These are phyloP conservation scores for Ommatoiulus sabulosus DNA, from an alignment of 2,888 invertebrate genomes.

Conservation along the genomic window DNA sequence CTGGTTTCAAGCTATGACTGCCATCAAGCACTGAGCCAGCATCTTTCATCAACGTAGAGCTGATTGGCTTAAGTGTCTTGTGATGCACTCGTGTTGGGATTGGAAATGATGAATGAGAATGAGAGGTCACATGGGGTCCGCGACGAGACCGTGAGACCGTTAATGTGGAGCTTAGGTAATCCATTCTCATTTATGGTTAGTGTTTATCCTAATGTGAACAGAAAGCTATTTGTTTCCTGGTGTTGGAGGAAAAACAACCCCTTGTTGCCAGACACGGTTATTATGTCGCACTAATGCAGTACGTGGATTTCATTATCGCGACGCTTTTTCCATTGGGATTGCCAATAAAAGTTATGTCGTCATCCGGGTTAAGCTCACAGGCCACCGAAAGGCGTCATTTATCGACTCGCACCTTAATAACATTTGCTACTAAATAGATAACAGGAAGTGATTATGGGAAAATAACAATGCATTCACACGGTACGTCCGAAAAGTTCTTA, in stretches of 20 bases:
- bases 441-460: not conserved
- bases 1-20: too few relatives aligned
- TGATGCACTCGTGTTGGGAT: not conserved
- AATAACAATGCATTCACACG: not conserved
- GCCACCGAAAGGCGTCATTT: not conserved
- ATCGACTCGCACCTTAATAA: not conserved
- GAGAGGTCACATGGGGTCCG: not conserved
- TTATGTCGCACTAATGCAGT: not conserved
- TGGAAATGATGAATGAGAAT: not conserved
- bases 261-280: not conserved
- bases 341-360: not conserved
- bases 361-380: not conserved
- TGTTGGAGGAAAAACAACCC: not conserved
- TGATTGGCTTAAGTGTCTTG: not conserved
- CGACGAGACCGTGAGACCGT: not conserved
- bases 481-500: not conserved
- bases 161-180: slow-evolving; percentile 9
- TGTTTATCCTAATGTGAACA: not conserved
- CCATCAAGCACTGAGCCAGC: not conserved
- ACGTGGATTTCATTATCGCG: not conserved
- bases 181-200: not conserved
- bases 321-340: not conserved
- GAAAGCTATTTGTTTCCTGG: not conserved
- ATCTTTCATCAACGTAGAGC: not conserved
- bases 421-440: not conserved